Conservation (phyloP, 2,888 invertebrate genomes). For the Ormyrus rosae region DNA sequence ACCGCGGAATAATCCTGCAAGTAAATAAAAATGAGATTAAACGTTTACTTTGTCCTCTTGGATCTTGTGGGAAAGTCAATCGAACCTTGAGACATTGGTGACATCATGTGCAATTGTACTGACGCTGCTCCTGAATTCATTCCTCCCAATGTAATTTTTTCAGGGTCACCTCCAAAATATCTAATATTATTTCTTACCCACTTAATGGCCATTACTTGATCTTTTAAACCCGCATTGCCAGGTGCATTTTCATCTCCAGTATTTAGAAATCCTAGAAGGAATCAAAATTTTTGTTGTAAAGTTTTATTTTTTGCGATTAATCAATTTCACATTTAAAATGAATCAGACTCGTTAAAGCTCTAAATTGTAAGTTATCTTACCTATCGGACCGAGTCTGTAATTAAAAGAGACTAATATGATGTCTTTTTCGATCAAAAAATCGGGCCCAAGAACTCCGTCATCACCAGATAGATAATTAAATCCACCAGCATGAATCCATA, state of each 20-base stretch:
- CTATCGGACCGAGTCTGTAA: constrained; percentile 67
- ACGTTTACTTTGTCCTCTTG: not conserved
- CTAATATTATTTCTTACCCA: constrained; percentile 70
- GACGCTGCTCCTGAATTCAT: constrained; percentile 64
- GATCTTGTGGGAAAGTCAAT: constrained; percentile 7
- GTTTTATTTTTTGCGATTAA: not conserved
- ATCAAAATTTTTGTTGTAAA: not conserved
- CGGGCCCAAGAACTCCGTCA: constrained; percentile 65
- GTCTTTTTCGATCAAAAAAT: constrained; percentile 67
- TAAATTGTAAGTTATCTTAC: constrained; percentile 57
- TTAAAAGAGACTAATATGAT: constrained; percentile 70
- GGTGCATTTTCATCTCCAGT: constrained; percentile 67
- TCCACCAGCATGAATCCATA: constrained; percentile 67
- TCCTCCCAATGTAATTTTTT: constrained; percentile 68
- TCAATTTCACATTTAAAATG: not conserved
- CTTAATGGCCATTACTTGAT: constrained; percentile 69
- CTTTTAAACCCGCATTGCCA: constrained; percentile 70
- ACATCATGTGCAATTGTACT: constrained; percentile 69
- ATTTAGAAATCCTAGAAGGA: constrained; percentile 66
- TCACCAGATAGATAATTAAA: constrained; percentile 65
- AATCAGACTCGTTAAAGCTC: too few relatives aligned
- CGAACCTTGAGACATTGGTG: constrained; percentile 68
- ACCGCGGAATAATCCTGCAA: constrained; percentile 66
- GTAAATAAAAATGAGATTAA: not conserved
- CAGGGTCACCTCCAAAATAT: constrained; percentile 68